A percentile compares a stretch with the other conserved stretches of the same genome.
phyloP scores from a whole-genome alignment of 2,113 vertebrate genomes.

The Notothenia rossii region DNA sequence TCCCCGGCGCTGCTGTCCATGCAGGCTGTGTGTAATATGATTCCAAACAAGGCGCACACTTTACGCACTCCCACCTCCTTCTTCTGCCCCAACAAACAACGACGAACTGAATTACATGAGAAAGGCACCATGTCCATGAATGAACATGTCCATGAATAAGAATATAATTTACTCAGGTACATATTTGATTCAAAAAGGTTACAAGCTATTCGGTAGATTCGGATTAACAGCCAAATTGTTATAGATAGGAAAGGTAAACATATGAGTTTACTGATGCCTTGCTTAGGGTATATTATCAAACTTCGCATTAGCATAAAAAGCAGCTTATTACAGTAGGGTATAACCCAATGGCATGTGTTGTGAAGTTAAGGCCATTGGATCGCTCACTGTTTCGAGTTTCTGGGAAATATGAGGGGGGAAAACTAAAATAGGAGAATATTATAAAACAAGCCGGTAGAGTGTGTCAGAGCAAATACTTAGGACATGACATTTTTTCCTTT shows the following conservation, averaged over 20 bases:
- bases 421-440: background rate
- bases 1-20: constrained; percentile 48
- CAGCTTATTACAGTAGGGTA: no score
- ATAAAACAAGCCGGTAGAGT: background rate
- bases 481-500: background rate
- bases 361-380: background rate
- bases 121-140: background rate
- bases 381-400: background rate
- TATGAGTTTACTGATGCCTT: background rate
- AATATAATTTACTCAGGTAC: background rate
- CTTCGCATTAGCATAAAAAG: background rate
- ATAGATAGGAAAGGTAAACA: background rate
- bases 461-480: background rate
- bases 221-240: background rate
- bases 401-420: background rate
- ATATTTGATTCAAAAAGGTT: background rate
- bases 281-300: background rate
- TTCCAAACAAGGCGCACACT: constrained; percentile 48
- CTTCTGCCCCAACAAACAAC: background rate
- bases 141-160: background rate
- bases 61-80: constrained; percentile 22
- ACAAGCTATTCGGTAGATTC: background rate
- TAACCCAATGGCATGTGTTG: no score
- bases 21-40: constrained; percentile 52
- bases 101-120: background rate